Evolutionary conservation across 2,888 invertebrate species (phyloP), one percentile per base, ranked within the genome.

Genomic region (Gymnoscelis rufifasciata): DNA sequence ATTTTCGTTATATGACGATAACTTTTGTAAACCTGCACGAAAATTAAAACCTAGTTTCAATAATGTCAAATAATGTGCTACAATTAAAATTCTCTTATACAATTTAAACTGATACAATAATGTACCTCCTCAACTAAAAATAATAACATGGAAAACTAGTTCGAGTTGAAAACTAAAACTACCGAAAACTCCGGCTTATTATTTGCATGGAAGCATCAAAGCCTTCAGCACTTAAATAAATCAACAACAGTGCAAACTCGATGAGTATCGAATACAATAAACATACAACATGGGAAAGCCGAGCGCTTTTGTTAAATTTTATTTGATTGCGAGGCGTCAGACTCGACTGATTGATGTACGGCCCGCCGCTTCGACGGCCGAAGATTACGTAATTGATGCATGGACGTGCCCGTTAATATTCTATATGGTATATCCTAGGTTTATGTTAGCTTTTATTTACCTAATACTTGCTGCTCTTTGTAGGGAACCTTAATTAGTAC

Each of bases 251-350:
- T 23, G 51, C 47, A 50, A 46, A 48, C 24, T 28, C 43, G 43
- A 51, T 56, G 53, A 44, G 41, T 44, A 53, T 36, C 26, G 46
- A 48, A 52, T 44, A 52, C 45, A 60, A 65, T 66, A 60, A 66
- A 64, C 61, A 64, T 57, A 60, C 51, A 52, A 46, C 61, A 62
- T 57, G 59, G 43, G 56, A 63, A 55, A 57, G 64, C 62, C 60
- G 60, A 60, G 56, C 51, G 76, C 68, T 77, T 76, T 76, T 71
- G 83, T 83, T 82, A 82, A 86, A 84, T 86, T 86, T 86, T 84
- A 87, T 87, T 87, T 86, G 83, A 84, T 87, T 84, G 84, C 83
- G 62, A 71, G 68, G 65, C 60, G 74, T 78, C 77, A 78, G 68
- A 68, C 62, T 68, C 64, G 52, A 68, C 77, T 83, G 84, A 86